phyloP scores from a whole-genome alignment of 2,113 vertebrate genomes.

The Lontra canadensis region DNA sequence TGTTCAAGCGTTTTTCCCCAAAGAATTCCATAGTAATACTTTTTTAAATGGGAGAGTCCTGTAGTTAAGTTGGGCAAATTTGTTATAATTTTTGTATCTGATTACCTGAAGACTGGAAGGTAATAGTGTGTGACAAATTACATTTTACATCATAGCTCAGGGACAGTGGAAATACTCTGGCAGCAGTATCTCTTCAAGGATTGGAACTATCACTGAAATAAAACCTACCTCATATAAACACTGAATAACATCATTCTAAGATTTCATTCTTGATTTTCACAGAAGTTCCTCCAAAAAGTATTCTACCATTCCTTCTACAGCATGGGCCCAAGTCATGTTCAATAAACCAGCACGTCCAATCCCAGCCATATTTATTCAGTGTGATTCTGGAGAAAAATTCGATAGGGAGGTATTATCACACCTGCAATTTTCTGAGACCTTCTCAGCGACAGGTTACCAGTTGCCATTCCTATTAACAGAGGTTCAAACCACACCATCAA shows the following conservation, averaged over 20 bases:
- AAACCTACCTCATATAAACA: background rate
- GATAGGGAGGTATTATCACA: conserved; percentile 64
- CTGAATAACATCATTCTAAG: background rate
- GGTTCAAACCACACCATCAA: background rate
- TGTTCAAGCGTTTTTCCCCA: background rate
- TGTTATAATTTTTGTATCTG: conserved; percentile 7
- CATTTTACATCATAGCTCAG: background rate
- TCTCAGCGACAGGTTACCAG: conserved; percentile 16
- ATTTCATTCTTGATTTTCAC: background rate
- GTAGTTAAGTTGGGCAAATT: background rate
- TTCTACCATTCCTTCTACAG: background rate
- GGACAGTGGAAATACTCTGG: background rate
- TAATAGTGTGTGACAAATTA: background rate
- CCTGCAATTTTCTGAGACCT: conserved; percentile 4
- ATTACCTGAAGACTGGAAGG: background rate
- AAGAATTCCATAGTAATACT: background rate
- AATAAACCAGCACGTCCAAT: conserved; percentile 1
- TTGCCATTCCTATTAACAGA: background rate
- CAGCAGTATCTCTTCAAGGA: background rate
- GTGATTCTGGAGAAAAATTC: conserved; percentile 61
- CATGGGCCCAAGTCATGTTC: background rate
- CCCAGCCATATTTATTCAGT: conserved; percentile 61
- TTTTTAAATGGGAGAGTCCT: conserved; percentile 22
- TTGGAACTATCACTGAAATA: background rate
- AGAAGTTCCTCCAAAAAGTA: background rate